Evolutionary conservation across 2,888 invertebrate genomes (phyloP), one percentile per base, ranked within the genome.

Genomic region (Allacma fusca): DNA sequence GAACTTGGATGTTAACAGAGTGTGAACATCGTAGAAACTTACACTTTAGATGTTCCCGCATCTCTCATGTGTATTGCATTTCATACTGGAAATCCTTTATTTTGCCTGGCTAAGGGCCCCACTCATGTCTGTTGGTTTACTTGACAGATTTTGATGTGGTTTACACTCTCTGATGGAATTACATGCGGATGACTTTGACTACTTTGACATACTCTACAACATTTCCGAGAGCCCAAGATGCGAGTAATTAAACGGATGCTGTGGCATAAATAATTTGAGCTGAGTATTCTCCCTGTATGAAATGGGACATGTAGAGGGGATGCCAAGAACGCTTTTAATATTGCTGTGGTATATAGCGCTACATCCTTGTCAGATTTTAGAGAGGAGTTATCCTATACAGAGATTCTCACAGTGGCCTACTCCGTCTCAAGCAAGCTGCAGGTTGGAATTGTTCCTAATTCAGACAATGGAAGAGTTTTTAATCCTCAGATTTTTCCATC

Each of bases 181-280:
- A 68, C 5, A 34, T 43, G 69, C 43, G 69, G 43, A 28, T 28
- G 67, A 40, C n/a, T n/a, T n/a, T n/a, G n/a, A n/a, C n/a, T n/a
- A n/a, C 50, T 28, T 29, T 34, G 69, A 43, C 43, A 43, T 43
- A 62, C 23, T 19, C 26, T 28, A 62, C 13, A 70, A 50, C 24
- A 62, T 69, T n/a, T 16, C 19, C 43, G 44, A 44, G 69, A 43
- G 13, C 40, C 5, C 13, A 40, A 40, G 40, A n/a, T 40, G 24
- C 21, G 69, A 69, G 69, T 69, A 69, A 70, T 70, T 70, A 70
- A 70, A 44, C 50, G 23, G 43, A 44, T 70, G 50, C 26, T 50
- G 40, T 43, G 43, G 43, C 44, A n/a, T 69, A 16, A 23, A 67
- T 67, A 43, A 69, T 69, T 69, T 23, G 69, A 34, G 23, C 43